Conservation (phyloP, 2,797 vertebrate species). For the Anisognathus igniventris region DNA sequence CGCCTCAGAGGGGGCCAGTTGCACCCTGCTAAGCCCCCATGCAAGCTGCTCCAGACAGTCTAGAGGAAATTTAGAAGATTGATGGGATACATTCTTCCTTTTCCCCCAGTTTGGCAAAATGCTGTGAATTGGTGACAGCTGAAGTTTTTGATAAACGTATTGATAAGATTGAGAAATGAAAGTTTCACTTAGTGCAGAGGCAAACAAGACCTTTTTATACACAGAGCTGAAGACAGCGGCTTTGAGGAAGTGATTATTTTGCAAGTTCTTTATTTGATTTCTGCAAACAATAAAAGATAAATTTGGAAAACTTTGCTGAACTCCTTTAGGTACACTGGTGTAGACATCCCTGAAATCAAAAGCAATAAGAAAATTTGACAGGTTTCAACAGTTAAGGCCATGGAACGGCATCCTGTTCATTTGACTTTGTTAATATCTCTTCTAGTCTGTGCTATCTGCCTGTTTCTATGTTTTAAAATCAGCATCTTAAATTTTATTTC, state of each 20-base stretch:
- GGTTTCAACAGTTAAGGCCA: not conserved
- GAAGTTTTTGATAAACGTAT: not conserved
- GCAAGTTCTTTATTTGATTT: not conserved
- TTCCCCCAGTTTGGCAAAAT: not conserved
- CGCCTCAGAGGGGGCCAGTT: not conserved
- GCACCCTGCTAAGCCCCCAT: not conserved
- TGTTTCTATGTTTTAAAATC: not conserved
- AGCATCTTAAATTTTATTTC: not conserved
- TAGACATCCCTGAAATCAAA: not conserved
- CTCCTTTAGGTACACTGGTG: not conserved
- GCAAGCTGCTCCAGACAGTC: not conserved
- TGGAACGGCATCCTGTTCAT: not conserved
- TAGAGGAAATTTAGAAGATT: rapidly evolving
- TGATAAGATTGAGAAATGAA: not conserved
- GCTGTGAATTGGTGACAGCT: not conserved
- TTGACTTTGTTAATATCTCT: not conserved
- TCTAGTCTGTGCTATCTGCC: not conserved
- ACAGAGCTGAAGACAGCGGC: not conserved
- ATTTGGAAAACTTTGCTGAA: not conserved
- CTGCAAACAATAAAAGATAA: not conserved
- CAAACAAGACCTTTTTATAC: not conserved
- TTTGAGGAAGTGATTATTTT: not conserved
- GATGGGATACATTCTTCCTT: not conserved
- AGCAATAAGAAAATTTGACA: not conserved
- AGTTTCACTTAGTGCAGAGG: not conserved